Conservation (phyloP, 2,113 vertebrate species). For the Eolophus roseicapilla region DNA sequence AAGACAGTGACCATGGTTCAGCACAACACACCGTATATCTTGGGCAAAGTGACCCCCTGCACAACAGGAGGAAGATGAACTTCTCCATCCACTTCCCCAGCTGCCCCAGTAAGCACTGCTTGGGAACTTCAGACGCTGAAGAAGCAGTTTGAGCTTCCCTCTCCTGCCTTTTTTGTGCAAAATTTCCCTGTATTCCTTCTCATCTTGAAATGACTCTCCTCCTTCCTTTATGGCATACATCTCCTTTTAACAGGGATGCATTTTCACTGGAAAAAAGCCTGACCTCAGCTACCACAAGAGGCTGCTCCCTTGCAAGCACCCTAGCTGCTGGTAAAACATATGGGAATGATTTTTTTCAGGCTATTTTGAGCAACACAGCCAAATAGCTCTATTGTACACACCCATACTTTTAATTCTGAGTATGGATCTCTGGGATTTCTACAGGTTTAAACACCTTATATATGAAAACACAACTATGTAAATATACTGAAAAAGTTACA, state of each 20-base stretch:
- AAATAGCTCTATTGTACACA: not conserved
- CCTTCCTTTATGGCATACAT: not conserved
- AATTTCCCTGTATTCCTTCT: not conserved
- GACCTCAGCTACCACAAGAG: not conserved
- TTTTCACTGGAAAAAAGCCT: not conserved
- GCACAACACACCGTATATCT: accelerated
- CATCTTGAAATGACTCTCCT: not conserved
- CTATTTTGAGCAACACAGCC: not conserved
- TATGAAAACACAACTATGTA: not conserved
- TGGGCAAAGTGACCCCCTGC: accelerated
- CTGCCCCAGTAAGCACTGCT: not conserved
- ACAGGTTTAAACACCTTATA: not conserved
- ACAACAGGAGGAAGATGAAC: not conserved
- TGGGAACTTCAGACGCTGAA: not conserved
- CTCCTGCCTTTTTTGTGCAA: not conserved
- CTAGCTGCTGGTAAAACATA: not conserved
- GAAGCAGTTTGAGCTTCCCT: not conserved
- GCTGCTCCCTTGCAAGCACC: not conserved
- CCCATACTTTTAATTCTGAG: not conserved
- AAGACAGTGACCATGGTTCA: accelerated
- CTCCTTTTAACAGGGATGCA: not conserved
- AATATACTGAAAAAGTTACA: not conserved
- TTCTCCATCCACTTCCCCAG: not conserved
- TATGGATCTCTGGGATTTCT: not conserved
- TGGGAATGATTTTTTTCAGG: not conserved